Evolutionary conservation across 2,797 vertebrate species (phyloP), one percentile per base, ranked within the genome.

Genomic region (Pseudochromis fuscus): DNA sequence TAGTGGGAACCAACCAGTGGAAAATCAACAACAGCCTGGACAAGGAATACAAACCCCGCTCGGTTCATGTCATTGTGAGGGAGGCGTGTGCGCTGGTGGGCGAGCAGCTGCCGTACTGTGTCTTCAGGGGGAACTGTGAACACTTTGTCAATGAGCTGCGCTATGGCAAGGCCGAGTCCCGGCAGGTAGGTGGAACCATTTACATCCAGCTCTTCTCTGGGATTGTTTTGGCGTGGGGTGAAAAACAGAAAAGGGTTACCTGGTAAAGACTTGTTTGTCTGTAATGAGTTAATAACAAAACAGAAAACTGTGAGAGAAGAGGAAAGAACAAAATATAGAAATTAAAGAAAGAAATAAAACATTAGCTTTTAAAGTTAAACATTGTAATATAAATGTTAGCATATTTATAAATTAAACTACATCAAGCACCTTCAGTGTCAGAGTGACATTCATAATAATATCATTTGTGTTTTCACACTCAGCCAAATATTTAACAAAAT

Each of bases 91-190:
- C 56, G 0, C 19, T 40, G 67, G 91, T 96, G 75, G 95, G 92
- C 5, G 0, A 23, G 15, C 90, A 91, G 72, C 56, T 94, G 35
- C 72, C 87, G 0, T 98, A 96, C 75, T 94, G 90, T 6, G 67
- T 97, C 66, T 62, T 95, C 57, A 91, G 86, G 0, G 46, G 84
- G 0, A 98, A 97, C 92, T 98, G 96, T 3, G 96, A 97, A 80
- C 96, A 98, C 87, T 97, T 97, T 23, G 96, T 77, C 52, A 98
- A 90, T 0, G 91, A 94, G 23, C 82, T 97, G 69, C 94, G 96
- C 65, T 97, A 96, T 0, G 95, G 95, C 2, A 90, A 94, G 16
- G 5, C 94, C 0, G 91, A 94, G 65, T 96, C 95, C 5, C 93
- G 94, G 7, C 96, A 97, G 95, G 92, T 93, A 30, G 2, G 83